These are phyloP conservation scores for Ophion ventricosus DNA, from an alignment of 2,888 invertebrate species.

Conservation along the genomic window DNA sequence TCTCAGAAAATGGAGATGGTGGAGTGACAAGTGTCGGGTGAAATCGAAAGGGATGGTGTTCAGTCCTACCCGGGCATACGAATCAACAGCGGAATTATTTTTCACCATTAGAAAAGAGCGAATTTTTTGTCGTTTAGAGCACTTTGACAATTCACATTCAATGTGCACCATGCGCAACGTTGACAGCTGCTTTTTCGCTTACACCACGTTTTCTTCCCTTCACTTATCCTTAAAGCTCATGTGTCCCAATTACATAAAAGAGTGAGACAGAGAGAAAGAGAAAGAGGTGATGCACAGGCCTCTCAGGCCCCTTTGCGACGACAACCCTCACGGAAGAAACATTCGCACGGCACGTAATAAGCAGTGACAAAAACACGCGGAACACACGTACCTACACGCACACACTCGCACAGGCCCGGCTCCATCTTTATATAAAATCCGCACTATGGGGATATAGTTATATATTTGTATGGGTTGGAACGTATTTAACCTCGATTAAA, in stretches of 20 bases:
- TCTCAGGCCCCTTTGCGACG: slow-evolving; percentile 15
- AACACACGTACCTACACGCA: not conserved
- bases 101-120: no score
- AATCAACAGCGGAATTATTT: no score
- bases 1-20: no score
- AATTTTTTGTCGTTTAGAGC: not conserved
- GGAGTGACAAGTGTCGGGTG: no score
- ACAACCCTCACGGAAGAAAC: slow-evolving; percentile 27
- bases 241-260: slow-evolving; percentile 35
- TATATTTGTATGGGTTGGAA: slow-evolving; percentile 40
- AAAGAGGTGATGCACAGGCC: not conserved
- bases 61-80: no score
- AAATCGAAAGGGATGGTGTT: no score
- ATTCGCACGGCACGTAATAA: slow-evolving; percentile 29
- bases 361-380: slow-evolving; percentile 2
- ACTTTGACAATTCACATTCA: not conserved
- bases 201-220: not conserved
- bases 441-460: slow-evolving; percentile 8
- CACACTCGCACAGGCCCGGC: not conserved
- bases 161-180: not conserved
- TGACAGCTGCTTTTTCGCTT: slow-evolving; percentile 6
- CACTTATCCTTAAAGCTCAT: slow-evolving; percentile 21
- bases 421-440: slow-evolving; percentile 6
- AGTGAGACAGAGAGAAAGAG: not conserved
- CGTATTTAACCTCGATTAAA: slow-evolving; percentile 65